Base-by-base conservation (phyloP, 2,797 vertebrate species). In the Smutsia temminckii region DNA sequence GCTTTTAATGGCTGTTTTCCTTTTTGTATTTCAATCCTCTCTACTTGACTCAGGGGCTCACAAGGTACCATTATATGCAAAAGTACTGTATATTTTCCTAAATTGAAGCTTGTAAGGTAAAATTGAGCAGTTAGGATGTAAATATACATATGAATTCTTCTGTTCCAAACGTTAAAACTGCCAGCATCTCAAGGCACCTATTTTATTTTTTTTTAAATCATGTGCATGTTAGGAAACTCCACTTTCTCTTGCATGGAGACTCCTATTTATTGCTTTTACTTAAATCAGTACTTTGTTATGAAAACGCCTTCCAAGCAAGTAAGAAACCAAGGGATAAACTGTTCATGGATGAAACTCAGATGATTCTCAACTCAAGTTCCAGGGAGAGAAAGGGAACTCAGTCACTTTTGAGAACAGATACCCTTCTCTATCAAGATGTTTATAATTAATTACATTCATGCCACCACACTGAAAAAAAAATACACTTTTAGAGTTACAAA, bases 31-130 rank as follows among this genome's bases (percentile, higher is more conserved):
- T 98, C 98, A 98, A 98, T 98, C 98, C 99, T 99, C 98, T 99
- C 99, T 99, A 99, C 99, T 99, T 99, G 99, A 99, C 99, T 99
- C 99, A 99, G 99, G 99, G 99, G 99, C 99, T 99, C 98, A 98
- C 98, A 98, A 98, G 98, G 97, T 99, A 99, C 98, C 98, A 98
- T 99, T 99, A 99, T 99, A 99, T 98, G 99, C 99, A 98, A 99
- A 98, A 98, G 98, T 98, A 99, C 98, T 99, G 98, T 98, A 98
- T 98, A 99, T 98, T 99, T 99, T 99, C 99, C 99, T 99, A 99
- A 98, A 98, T 98, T 99, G 99, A 98, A 91, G 98, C 98, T 98
- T 98, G 98, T 98, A 98, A 96, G 98, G 98, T 98, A 98, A 97
- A 97, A 97, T 97, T 99, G 98, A 98, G 98, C 98, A 98, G 98